A percentile compares a stretch with the other conserved stretches of the same genome.
Evolutionary conservation across 92 coral and sea anemone genomes (phyloP).

Genomic region (Heliopora coerulea): DNA sequence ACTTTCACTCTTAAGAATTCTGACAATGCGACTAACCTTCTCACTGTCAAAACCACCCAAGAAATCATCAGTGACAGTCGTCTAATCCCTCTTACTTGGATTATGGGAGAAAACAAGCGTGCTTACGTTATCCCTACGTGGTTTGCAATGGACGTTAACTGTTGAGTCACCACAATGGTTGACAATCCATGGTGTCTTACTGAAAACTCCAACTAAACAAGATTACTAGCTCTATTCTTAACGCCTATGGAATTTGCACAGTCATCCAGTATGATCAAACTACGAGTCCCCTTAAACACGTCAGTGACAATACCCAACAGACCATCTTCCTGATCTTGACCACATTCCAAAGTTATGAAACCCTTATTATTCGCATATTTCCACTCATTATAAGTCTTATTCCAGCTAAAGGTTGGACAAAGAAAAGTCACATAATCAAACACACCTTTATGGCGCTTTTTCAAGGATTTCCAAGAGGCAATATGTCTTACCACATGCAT

Average conservation of each 20-base stretch:
- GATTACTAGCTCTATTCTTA: slow-evolving; percentile 5
- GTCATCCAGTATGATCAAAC: slow-evolving; percentile 8
- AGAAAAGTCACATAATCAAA: slow-evolving; percentile 23
- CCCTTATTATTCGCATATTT: not conserved
- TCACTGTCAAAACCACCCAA: no score
- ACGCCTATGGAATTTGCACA: slow-evolving; percentile 6
- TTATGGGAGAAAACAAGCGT: slow-evolving; percentile 33
- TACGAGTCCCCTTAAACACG: not conserved
- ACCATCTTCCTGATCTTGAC: not conserved
- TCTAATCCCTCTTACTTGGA: slow-evolving; percentile 16
- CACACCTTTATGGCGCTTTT: not conserved
- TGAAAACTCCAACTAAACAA: slow-evolving; percentile 23
- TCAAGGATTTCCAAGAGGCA: slow-evolving; percentile 30
- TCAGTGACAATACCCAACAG: not conserved
- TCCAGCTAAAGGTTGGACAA: slow-evolving; percentile 1
- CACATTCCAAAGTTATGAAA: not conserved
- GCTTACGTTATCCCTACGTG: slow-evolving; percentile 36
- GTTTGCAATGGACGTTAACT: slow-evolving; percentile 33
- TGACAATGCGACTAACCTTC: no score
- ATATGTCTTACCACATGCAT: slow-evolving; percentile 31
- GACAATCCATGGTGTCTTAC: slow-evolving; percentile 26
- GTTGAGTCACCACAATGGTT: slow-evolving; percentile 39
- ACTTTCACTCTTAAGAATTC: no score
- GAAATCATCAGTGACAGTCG: slow-evolving; percentile 32
- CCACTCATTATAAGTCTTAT: slow-evolving; percentile 8